A percentile compares a stretch with the other conserved stretches of the same genome.
These are phyloP conservation scores for Calliphora vicina DNA, from an alignment of 1,140 invertebrate genomes.

Conservation along the genomic window DNA sequence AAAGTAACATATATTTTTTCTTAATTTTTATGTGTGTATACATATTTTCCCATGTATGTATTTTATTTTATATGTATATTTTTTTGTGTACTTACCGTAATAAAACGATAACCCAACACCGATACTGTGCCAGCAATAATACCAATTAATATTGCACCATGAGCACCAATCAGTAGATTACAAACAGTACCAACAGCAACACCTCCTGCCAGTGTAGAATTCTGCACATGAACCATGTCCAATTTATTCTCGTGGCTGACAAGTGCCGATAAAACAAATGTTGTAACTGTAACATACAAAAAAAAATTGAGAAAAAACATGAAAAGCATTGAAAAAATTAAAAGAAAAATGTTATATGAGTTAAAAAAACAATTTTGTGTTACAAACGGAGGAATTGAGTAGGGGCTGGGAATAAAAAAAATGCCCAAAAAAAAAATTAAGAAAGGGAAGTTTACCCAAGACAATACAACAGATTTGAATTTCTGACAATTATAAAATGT, in stretches of 20 bases:
- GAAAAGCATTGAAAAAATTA: too few species aligned
- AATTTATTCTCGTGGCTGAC: conserved; percentile 83
- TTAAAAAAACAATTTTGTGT: neutral
- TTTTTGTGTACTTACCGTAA: conserved; percentile 75
- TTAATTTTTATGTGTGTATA: neutral
- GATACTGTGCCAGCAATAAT: conserved; percentile 82
- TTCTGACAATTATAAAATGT: too few species aligned
- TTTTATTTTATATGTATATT: neutral
- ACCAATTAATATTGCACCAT: conserved; percentile 86
- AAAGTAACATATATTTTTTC: too few species aligned
- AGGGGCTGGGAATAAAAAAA: neutral
- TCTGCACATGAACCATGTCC: conserved; percentile 91
- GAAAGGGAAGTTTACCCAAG: too few species aligned
- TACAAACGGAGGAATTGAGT: neutral
- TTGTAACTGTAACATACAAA: conserved; percentile 69
- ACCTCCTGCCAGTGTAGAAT: conserved; percentile 87
- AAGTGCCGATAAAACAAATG: conserved; percentile 83
- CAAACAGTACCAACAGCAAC: conserved; percentile 69
- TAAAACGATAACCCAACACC: conserved; percentile 83
- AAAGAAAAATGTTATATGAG: neutral
- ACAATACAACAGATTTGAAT: too few species aligned
- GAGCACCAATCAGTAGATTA: conserved; percentile 86
- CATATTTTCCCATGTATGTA: neutral
- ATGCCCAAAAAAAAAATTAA: neutral
- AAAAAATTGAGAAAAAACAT: neutral